Evolutionary conservation across 2,113 vertebrate genomes (phyloP), one percentile per base, ranked within the genome.

Genomic region (Burhinus bistriatus): DNA sequence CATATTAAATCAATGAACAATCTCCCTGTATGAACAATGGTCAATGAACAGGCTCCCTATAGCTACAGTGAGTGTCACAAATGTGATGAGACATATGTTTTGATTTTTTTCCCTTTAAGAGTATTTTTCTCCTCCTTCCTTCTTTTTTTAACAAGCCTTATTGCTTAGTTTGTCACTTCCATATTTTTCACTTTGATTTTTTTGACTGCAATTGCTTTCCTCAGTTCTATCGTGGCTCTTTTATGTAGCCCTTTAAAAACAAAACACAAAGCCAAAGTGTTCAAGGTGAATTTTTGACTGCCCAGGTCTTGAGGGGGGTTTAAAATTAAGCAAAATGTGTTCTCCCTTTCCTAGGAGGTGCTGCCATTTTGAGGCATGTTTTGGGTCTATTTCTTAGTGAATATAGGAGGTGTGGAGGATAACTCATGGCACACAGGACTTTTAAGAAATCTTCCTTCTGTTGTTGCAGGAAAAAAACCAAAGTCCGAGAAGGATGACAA

Each of bases 401-500:
- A 61, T 85, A 40, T 10, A 66, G 49, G 52, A 81, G 42, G 13
- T 15, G 26, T 49, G 38, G 44, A 92, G 69, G 47, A 25, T 42
- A 92, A 55, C 36, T 64, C 15, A 9, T 64, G 57, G 52, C 83
- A 88, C 32, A 26, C 9, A 45, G 59, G 51, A 59, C 65, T 98
- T 98, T 94, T 83, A 92, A 89, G 51, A 40, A 64, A 78, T 92
- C 64, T 96, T 42, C 64, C 59, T 95, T 97, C 61, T 96, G 57
- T 98, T 93, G 19, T 95, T 96, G 82, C 96, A 99, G 98, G 98
- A 95, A 99, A 98, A 97, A 98, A 98, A 97, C 30, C 94, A 18
- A 99, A 99, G 92, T 96, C 96, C 2, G 98, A 99, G 77, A 99
- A 98, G 94, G 98, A 99, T 94, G 98, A 98, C 77, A 98, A 96